phyloP scores from a whole-genome alignment of 2,888 invertebrate species.

The Tipula confusa region DNA sequence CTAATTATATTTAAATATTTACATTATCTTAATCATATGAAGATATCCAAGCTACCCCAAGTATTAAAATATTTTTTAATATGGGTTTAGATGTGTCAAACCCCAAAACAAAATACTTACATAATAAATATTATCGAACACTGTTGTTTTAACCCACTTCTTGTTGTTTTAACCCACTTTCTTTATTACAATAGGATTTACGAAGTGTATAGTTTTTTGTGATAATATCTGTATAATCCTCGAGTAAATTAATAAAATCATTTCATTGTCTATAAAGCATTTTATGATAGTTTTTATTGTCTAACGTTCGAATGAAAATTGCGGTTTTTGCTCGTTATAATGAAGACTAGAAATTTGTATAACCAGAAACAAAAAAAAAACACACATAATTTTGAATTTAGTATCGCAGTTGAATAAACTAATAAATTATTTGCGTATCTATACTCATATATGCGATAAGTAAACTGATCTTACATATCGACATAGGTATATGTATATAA shows the following conservation, averaged over 20 bases:
- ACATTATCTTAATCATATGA: too few species aligned
- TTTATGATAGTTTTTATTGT: background rate
- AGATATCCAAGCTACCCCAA: too few species aligned
- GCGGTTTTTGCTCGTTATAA: background rate
- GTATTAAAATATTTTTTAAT: too few species aligned
- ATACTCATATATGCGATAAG: background rate
- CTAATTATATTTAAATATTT: too few species aligned
- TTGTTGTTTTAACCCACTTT: background rate
- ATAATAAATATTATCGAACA: too few species aligned
- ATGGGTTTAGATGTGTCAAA: too few species aligned
- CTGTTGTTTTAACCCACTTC: too few species aligned
- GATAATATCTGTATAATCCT: background rate
- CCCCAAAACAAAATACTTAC: too few species aligned
- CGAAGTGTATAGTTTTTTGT: background rate
- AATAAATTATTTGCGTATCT: background rate
- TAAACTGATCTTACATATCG: background rate
- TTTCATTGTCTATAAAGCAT: background rate
- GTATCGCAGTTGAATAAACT: background rate
- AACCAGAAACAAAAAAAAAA: background rate
- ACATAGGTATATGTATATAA: background rate
- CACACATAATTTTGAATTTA: background rate
- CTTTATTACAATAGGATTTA: background rate
- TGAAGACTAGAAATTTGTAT: background rate
- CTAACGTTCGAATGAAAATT: background rate
- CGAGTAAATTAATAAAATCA: background rate